These are phyloP conservation scores for Amphipoea oculea DNA, from an alignment of 2,888 invertebrate species.

Conservation along the genomic window DNA sequence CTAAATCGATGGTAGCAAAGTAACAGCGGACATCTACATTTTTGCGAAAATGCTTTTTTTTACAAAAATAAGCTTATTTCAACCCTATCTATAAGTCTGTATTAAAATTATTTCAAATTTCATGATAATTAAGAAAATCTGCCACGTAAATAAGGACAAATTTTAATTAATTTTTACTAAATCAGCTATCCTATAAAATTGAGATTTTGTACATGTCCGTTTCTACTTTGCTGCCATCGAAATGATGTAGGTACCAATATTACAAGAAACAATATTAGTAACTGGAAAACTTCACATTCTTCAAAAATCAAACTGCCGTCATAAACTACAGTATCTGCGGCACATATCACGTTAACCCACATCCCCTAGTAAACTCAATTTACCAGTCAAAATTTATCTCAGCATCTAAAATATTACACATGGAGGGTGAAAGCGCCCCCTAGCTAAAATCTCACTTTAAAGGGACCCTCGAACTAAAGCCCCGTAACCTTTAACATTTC, in stretches of 20 bases:
- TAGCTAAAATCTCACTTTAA: constrained; percentile 59
- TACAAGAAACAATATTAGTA: too few species aligned
- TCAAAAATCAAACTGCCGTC: background rate
- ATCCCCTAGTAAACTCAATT: constrained; percentile 61
- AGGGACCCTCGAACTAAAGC: constrained; percentile 50
- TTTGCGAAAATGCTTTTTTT: too few species aligned
- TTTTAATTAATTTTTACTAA: too few species aligned
- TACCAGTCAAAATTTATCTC: constrained; percentile 67
- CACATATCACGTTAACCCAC: constrained; percentile 46
- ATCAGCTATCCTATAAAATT: too few species aligned
- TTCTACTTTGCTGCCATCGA: too few species aligned
- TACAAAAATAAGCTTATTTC: too few species aligned
- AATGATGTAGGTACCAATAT: background rate
- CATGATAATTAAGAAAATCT: too few species aligned
- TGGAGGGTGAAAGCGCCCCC: constrained; percentile 50
- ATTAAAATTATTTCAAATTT: too few species aligned
- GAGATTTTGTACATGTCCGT: too few species aligned
- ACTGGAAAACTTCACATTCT: background rate
- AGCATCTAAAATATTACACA: constrained; percentile 67
- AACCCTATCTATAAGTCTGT: too few species aligned
- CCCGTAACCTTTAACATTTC: constrained; percentile 63
- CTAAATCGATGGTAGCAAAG: background rate
- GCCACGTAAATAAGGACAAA: too few species aligned
- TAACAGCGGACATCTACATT: too few species aligned
- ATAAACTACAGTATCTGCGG: constrained; percentile 41